Evolutionary conservation across 2,797 vertebrate genomes (phyloP).

Genomic region (Natrix natrix): DNA sequence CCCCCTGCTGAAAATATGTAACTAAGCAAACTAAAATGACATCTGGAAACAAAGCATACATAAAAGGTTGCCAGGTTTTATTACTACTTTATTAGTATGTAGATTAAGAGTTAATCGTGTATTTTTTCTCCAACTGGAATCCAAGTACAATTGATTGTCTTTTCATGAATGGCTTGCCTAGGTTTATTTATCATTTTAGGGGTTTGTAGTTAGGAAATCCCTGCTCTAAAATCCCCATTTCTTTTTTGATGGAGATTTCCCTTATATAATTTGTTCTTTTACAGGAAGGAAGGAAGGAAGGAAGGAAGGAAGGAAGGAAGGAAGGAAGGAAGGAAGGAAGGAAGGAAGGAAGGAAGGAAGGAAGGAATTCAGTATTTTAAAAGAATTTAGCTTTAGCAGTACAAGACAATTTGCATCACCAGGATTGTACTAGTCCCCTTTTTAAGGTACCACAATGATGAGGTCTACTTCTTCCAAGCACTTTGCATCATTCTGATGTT

Average conservation of each 20-base stretch:
- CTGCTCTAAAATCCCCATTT: not conserved
- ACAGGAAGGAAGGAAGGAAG: no score
- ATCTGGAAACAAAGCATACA: not conserved
- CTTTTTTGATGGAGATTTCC: not conserved
- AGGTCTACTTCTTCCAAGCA: not conserved
- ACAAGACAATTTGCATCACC: not conserved
- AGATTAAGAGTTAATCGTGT: not conserved
- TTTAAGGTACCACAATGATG: not conserved
- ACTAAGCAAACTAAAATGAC: not conserved
- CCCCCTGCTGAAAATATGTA: not conserved
- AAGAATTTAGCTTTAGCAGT: not conserved
- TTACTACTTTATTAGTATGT: not conserved
- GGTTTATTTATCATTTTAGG: not conserved
- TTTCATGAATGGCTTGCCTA: not conserved
- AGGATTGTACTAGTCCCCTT: not conserved
- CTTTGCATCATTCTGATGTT: not conserved
- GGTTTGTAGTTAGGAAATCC: not conserved
- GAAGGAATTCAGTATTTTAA: not conserved
- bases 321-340: not conserved
- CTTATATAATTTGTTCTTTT: not conserved
- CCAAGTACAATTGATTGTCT: not conserved
- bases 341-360: not conserved
- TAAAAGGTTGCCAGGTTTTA: not conserved
- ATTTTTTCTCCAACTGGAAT: not conserved
- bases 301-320: no score